Evolutionary conservation across 2,888 invertebrate species (phyloP).

Genomic region (Drosophila formosana): DNA sequence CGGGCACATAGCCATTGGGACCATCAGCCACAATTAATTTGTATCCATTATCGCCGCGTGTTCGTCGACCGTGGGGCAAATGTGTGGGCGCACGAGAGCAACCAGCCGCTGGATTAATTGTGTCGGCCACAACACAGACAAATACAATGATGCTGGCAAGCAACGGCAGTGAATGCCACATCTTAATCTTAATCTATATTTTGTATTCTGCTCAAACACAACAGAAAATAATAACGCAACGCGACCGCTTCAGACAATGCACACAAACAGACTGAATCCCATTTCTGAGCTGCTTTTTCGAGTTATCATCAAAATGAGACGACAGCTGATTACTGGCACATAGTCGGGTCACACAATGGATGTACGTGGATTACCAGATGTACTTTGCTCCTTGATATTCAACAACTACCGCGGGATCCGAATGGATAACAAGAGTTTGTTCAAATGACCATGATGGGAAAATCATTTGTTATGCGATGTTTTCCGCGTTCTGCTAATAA

Average conservation of each 20-base stretch:
- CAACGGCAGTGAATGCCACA: constrained; percentile 68
- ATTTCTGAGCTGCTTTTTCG: constrained; percentile 31
- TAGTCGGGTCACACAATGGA: constrained; percentile 13
- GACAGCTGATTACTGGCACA: constrained; percentile 39
- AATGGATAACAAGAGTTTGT: constrained; percentile 16
- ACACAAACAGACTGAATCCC: constrained; percentile 52
- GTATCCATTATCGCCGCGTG: constrained; percentile 94
- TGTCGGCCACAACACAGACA: constrained; percentile 53
- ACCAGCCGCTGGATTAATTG: constrained; percentile 78
- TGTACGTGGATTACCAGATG: constrained; percentile 29
- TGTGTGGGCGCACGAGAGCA: constrained; percentile 84
- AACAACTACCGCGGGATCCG: constrained; percentile 10
- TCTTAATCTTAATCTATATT: constrained; percentile 54
- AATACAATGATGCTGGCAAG: constrained; percentile 61
- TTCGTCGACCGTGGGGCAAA: constrained; percentile 86
- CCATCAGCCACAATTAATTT: constrained; percentile 92
- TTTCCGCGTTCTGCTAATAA: not conserved
- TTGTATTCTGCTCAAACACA: constrained; percentile 27
- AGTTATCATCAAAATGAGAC: constrained; percentile 43
- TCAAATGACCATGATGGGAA: not conserved
- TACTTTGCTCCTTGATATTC: constrained; percentile 47
- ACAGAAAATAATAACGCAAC: constrained; percentile 22
- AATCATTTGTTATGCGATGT: not conserved
- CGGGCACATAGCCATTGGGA: constrained; percentile 92
- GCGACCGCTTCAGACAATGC: constrained; percentile 53